Conservation (phyloP, 2,113 vertebrate species). For the Macquaria australasica region DNA sequence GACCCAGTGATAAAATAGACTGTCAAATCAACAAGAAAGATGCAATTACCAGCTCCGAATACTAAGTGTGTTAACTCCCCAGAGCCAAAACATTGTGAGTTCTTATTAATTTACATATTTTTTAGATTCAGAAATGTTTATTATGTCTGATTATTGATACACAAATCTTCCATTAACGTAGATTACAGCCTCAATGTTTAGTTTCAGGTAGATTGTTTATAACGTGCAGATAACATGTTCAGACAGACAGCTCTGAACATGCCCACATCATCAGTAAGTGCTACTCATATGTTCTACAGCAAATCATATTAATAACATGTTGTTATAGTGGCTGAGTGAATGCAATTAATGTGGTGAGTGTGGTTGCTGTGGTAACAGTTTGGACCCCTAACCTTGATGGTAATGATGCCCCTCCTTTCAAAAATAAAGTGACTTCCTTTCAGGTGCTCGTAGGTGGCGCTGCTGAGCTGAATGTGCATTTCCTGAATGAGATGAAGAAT, state of each 20-base stretch:
- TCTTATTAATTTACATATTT: constrained; percentile 37
- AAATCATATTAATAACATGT: constrained; percentile 14
- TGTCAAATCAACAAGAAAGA: constrained; percentile 51
- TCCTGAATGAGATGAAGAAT: constrained; percentile 66
- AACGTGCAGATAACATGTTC: neutral
- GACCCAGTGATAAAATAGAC: constrained; percentile 47
- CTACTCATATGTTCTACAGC: constrained; percentile 12
- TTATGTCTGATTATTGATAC: constrained; percentile 22
- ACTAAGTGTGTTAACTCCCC: constrained; percentile 42
- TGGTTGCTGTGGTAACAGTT: constrained; percentile 21
- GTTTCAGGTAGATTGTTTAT: constrained; percentile 1
- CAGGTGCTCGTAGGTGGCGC: constrained; percentile 84
- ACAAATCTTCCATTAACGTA: constrained; percentile 14
- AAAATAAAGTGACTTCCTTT: constrained; percentile 86
- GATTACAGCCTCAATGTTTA: constrained; percentile 3
- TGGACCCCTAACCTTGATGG: constrained; percentile 80
- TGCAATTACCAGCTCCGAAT: constrained; percentile 40
- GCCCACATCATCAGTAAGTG: neutral
- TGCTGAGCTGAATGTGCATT: constrained; percentile 86
- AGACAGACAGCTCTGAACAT: neutral
- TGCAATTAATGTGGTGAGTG: neutral
- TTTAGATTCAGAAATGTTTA: constrained; percentile 31
- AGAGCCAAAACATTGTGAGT: constrained; percentile 49
- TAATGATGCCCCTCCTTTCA: constrained; percentile 83
- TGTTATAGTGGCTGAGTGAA: neutral